Percentiles rank a stretch among this genome's conserved stretches.
phyloP scores from a whole-genome alignment of 2,113 vertebrate genomes.

The Thinocorus orbignyianus region DNA sequence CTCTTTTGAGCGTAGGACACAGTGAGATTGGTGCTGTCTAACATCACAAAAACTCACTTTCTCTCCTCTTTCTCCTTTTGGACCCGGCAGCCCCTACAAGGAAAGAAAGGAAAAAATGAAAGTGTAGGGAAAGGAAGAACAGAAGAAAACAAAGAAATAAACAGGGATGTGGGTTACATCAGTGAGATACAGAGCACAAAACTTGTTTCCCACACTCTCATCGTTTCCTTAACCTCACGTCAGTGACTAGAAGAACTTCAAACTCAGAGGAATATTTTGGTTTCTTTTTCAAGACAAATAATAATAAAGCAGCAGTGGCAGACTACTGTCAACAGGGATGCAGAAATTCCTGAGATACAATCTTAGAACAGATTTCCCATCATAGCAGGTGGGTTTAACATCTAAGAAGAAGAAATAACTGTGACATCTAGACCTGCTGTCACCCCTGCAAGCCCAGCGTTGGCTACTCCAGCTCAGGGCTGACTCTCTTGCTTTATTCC shows the following conservation, averaged over 20 bases:
- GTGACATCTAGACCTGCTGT: not conserved
- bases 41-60: constrained; percentile 78
- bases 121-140: not conserved
- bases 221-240: not conserved
- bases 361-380: not conserved
- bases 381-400: not conserved
- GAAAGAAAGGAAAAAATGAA: not conserved
- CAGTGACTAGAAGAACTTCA: not conserved
- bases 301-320: not conserved
- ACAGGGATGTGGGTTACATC: not conserved
- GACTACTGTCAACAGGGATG: not conserved
- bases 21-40: not conserved
- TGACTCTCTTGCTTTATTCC: not conserved
- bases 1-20: not conserved
- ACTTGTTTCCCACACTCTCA: not conserved
- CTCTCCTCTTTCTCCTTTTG: constrained; percentile 91
- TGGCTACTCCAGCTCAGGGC: not conserved
- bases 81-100: constrained; percentile 85
- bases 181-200: not conserved
- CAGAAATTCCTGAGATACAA: not conserved
- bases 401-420: not conserved
- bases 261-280: not conserved
- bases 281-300: not conserved
- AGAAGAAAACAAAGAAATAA: not conserved
- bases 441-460: not conserved